Conservation (phyloP, 2,797 vertebrate genomes). For the Clarias platycephalus region DNA sequence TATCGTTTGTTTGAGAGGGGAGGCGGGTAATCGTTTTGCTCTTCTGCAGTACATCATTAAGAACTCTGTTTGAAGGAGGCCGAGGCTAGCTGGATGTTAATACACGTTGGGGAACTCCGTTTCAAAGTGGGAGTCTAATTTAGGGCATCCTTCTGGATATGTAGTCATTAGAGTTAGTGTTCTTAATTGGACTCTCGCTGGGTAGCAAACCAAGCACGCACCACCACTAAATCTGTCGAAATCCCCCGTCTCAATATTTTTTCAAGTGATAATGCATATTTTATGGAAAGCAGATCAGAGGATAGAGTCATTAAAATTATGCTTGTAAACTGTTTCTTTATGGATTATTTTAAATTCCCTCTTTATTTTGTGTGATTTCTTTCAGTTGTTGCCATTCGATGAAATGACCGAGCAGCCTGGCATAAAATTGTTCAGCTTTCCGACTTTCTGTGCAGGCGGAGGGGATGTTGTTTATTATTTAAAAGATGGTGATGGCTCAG, state of each 20-base stretch:
- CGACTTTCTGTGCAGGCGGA: neutral
- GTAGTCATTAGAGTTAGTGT: conserved; percentile 54
- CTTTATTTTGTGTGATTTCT: conserved; percentile 29
- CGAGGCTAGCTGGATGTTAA: conserved; percentile 54
- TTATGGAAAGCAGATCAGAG: conserved; percentile 29
- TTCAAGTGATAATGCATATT: conserved; percentile 33
- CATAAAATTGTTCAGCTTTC: neutral
- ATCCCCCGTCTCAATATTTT: conserved; percentile 23
- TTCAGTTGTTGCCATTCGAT: neutral
- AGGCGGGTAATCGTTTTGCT: conserved; percentile 63
- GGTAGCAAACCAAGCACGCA: conserved; percentile 36
- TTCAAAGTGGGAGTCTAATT: conserved; percentile 63
- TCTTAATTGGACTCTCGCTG: conserved; percentile 53
- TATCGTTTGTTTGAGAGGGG: conserved; percentile 59
- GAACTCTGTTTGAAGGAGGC: conserved; percentile 66
- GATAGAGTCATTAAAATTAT: conserved; percentile 13
- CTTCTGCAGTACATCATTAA: conserved; percentile 72
- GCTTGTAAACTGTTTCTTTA: conserved; percentile 25
- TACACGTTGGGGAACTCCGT: conserved; percentile 65
- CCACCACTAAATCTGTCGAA: conserved; percentile 37
- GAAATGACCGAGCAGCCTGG: neutral
- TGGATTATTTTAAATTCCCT: conserved; percentile 26
- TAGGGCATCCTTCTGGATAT: conserved; percentile 53
- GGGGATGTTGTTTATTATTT: conserved; percentile 26
- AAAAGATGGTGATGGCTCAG: neutral